Base-by-base conservation (phyloP, 2,888 invertebrate species). In the Agriopis leucophaearia region DNA sequence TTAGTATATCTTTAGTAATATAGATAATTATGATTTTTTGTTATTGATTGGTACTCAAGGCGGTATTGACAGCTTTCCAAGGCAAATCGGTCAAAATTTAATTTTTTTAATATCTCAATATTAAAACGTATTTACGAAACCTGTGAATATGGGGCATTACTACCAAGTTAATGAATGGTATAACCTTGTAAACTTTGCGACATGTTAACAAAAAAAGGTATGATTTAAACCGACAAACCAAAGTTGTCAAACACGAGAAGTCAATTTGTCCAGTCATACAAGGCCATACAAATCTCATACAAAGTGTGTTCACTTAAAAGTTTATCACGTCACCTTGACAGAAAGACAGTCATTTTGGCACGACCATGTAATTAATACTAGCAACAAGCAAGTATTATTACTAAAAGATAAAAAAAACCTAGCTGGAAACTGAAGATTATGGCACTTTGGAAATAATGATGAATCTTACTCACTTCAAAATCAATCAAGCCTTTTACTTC, bases 271-370 rank as follows among this genome's bases (percentile, higher is more conserved):
- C 47, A 54, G 54, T 42, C 55, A 38, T 45, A 45, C 63, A 50
- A 56, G 56, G 48, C 45, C 60, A 72, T 66, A 64, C 64, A 73
- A 72, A 72, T 74, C 36, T 12, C 56, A 57, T 45, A 42, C 42
- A 44, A 45, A 70, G 74, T 75, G 48, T 74, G 66, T 71, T 76
- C 74, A 79, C 75, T 82, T 78, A 78, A 76, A 48, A 76, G 76
- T 66, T 66, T 70, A 75, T 70, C 75, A 73, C 72, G 77, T 79
- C 74, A 71, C 74, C 55, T 55, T 55, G 55, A 55, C 55, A 44
- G 42, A 55, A 42, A 55, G 52, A 54, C 38, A 54, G 52, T 18
- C 42, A n/a, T 55, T 18, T 55, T 55, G 55, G 55, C 55, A 42
- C 55, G 18, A 10, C 12, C 9, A 18, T 18, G 42, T 55, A 55